Evolutionary conservation across 1,140 invertebrate genomes (phyloP).

Genomic region (Drosophila eugracilis): DNA sequence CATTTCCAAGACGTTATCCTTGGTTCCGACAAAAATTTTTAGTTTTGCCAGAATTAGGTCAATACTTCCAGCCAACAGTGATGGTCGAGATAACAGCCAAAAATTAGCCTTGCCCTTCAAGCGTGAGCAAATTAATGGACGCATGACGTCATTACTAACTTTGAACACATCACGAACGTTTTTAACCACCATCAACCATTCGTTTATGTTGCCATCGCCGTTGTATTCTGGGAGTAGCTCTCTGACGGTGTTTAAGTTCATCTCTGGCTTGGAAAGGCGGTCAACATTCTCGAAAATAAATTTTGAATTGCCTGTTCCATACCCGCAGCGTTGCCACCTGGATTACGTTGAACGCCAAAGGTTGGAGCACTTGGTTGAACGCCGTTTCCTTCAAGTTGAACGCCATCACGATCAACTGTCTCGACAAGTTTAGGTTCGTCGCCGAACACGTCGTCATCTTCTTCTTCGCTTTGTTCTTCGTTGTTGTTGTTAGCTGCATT

Average conservation of each 20-base stretch:
- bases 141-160: neutral
- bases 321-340: too few species aligned
- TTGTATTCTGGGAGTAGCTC: neutral
- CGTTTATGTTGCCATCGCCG: too few species aligned
- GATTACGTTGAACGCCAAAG: too few species aligned
- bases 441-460: neutral
- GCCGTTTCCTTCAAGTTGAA: neutral
- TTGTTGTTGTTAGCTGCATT: too few species aligned
- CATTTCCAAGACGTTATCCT: conserved; percentile 1
- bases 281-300: neutral
- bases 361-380: too few species aligned
- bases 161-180: neutral
- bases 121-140: conserved; percentile 1
- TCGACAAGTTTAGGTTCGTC: neutral
- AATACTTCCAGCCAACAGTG: neutral
- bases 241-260: neutral
- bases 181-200: neutral
- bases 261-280: neutral
- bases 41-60: neutral
- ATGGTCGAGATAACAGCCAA: conserved; percentile 1
- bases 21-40: neutral
- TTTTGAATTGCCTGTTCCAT: conserved; percentile 1
- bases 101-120: conserved; percentile 1
- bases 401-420: neutral
- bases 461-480: neutral